Conservation (phyloP, 1,140 invertebrate genomes). For the Calephelis nemesis region DNA sequence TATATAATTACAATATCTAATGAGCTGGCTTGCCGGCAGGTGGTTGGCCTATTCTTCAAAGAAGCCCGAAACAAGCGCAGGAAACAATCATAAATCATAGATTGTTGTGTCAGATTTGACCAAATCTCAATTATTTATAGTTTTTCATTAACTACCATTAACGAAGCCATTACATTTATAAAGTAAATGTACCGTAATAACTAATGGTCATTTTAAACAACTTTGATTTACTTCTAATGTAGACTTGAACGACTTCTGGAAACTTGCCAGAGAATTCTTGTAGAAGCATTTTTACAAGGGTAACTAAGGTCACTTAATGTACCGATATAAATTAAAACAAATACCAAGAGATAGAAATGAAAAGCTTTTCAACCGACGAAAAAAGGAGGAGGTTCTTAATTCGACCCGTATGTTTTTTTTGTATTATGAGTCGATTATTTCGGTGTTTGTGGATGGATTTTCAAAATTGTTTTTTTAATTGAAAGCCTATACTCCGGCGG, state of each 20-base stretch:
- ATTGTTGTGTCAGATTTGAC: conserved; percentile 10
- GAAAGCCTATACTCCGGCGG: no score
- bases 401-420: no score
- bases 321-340: neutral
- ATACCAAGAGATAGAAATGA: neutral
- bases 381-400: no score
- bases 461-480: no score
- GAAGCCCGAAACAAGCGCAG: no score
- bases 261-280: conserved; percentile 5
- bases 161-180: conserved; percentile 15
- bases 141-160: conserved; percentile 3
- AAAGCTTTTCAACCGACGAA: no score
- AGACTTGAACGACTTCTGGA: conserved; percentile 9
- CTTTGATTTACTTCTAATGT: conserved; percentile 17
- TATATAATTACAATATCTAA: no score
- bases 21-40: no score
- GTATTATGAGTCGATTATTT: no score
- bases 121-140: neutral
- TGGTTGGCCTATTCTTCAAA: no score
- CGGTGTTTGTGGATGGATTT: no score
- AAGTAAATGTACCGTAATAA: conserved; percentile 7
- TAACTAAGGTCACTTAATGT: neutral
- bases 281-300: conserved; percentile 11
- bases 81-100: conserved; percentile 3
- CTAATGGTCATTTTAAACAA: conserved; percentile 19